These are phyloP conservation scores for Azemiops feae DNA, from an alignment of 2,113 vertebrate genomes.

Conservation along the genomic window DNA sequence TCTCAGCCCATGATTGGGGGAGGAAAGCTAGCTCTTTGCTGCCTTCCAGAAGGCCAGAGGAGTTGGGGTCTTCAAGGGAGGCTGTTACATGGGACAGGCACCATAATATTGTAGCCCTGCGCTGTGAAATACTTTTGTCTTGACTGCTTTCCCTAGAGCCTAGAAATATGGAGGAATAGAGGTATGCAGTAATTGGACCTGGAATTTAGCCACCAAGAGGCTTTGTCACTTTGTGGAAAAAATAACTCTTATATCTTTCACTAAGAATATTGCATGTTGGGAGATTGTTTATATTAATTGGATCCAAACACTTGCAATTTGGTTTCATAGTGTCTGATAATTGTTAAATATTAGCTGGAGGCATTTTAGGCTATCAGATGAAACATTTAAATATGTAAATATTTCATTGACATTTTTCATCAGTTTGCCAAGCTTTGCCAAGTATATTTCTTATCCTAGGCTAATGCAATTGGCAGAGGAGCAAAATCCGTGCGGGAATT, in stretches of 20 bases:
- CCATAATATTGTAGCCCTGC: not conserved
- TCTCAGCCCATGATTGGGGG: too few species aligned
- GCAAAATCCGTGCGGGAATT: conserved; percentile 86
- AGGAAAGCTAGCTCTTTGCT: not conserved
- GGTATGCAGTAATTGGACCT: not conserved
- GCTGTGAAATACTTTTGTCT: not conserved
- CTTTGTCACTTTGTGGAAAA: not conserved
- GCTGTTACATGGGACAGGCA: not conserved
- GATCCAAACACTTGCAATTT: not conserved
- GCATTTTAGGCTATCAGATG: not conserved
- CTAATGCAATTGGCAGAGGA: conserved; percentile 84
- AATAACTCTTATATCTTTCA: not conserved
- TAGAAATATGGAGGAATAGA: not conserved
- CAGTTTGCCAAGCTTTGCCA: not conserved
- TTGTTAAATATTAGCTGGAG: not conserved
- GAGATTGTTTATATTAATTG: not conserved
- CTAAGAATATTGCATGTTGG: not conserved
- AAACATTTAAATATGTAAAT: not conserved
- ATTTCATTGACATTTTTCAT: not conserved
- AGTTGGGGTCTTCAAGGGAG: not conserved
- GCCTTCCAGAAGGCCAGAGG: not conserved
- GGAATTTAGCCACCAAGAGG: not conserved
- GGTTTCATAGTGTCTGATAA: not conserved
- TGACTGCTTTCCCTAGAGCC: not conserved
- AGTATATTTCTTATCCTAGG: conserved; percentile 57